Conservation (phyloP, 2,797 vertebrate genomes). For the Esox masquinongy region DNA sequence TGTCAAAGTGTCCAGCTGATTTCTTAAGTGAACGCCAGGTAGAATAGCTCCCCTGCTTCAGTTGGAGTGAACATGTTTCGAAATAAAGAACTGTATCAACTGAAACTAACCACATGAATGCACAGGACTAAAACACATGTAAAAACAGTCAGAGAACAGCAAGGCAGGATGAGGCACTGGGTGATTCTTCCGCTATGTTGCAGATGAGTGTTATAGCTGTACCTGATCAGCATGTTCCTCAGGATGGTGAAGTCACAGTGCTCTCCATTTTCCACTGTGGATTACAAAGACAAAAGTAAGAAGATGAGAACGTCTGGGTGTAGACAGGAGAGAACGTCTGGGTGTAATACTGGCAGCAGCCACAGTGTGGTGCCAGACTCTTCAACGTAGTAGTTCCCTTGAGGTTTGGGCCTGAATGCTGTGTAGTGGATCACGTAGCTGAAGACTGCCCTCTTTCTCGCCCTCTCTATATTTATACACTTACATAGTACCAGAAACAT, state of each 20-base stretch:
- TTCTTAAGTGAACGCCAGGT: too few relatives aligned
- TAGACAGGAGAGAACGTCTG: not conserved
- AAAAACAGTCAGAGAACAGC: not conserved
- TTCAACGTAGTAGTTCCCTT: not conserved
- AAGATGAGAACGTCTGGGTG: not conserved
- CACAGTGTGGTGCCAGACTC: slow-evolving; percentile 38
- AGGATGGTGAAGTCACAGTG: slow-evolving; percentile 98
- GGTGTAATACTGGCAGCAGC: slow-evolving; percentile 20
- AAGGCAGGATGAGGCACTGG: not conserved
- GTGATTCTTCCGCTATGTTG: not conserved
- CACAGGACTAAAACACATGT: not conserved
- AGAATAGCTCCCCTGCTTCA: too few relatives aligned
- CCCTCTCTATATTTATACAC: slow-evolving; percentile 41
- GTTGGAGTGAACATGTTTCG: too few relatives aligned
- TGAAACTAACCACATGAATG: not conserved
- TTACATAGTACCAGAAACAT: slow-evolving; percentile 55
- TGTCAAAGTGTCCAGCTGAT: too few relatives aligned
- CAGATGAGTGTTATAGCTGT: slow-evolving; percentile 13
- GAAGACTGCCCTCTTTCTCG: slow-evolving; percentile 46
- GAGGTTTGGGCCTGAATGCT: slow-evolving; percentile 36
- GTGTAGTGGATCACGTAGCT: slow-evolving; percentile 47
- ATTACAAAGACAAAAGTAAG: slow-evolving; percentile 13
- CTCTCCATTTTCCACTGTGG: slow-evolving; percentile 92
- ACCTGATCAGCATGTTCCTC: slow-evolving; percentile 98
- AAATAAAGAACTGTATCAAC: not conserved